Conservation (phyloP, 2,113 vertebrate genomes). For the Hirundichthys speculiger region DNA sequence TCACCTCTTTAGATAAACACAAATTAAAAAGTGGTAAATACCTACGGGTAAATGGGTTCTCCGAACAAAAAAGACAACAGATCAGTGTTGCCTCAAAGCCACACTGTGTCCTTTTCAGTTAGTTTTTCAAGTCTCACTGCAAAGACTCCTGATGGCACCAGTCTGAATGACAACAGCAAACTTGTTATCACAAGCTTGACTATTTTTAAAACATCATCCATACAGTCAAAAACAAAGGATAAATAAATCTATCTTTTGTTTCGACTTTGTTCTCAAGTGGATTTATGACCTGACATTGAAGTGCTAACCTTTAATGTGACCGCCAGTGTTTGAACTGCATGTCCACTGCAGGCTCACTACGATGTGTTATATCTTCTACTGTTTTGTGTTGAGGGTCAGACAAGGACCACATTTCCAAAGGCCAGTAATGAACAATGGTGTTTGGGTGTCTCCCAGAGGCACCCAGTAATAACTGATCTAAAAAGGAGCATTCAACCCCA, state of each 20-base stretch:
- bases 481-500: conserved; percentile 53
- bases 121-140: conserved; percentile 3
- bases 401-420: conserved; percentile 18
- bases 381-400: conserved; percentile 5
- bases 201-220: background rate
- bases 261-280: background rate
- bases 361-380: background rate
- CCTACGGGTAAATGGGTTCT: background rate
- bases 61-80: background rate
- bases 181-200: too few species aligned
- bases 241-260: background rate
- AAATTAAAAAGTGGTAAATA: background rate
- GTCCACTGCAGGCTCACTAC: background rate
- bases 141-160: conserved; percentile 15
- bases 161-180: background rate
- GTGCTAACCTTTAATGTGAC: conserved; percentile 21
- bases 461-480: conserved; percentile 59
- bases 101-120: background rate
- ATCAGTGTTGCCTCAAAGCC: background rate
- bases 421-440: conserved; percentile 30
- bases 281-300: conserved; percentile 12
- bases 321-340: too few species aligned
- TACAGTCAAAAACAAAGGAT: background rate
- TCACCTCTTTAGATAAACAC: conserved; percentile 1
- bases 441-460: conserved; percentile 27